A percentile compares a stretch with the other conserved stretches of the same genome.
Evolutionary conservation across 2,797 vertebrate genomes (phyloP).

Genomic region (Chrosomus eos): DNA sequence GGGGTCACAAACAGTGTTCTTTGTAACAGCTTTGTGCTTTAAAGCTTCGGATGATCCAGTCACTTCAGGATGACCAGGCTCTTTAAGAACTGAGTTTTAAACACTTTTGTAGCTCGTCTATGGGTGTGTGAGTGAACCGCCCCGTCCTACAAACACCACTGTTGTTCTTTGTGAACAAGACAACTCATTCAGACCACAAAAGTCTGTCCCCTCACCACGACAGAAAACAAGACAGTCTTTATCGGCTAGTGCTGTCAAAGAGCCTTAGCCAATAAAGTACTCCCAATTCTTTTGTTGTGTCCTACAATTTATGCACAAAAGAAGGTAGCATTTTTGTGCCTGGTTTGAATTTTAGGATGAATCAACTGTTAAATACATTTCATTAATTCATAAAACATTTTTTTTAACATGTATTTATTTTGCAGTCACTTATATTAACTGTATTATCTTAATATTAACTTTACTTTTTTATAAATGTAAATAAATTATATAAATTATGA

Average conservation of each 20-base stretch:
- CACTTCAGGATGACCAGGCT: slow-evolving; percentile 44
- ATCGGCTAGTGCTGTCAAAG: slow-evolving; percentile 26
- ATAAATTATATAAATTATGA: no score
- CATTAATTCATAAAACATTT: background rate
- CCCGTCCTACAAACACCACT: background rate
- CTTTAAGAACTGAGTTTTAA: slow-evolving; percentile 17
- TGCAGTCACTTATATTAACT: no score
- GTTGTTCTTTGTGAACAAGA: slow-evolving; percentile 43
- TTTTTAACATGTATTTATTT: background rate
- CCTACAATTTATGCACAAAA: background rate
- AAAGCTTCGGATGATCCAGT: slow-evolving; percentile 23
- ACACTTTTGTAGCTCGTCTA: slow-evolving; percentile 30
- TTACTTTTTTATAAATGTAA: background rate
- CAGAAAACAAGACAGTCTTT: slow-evolving; percentile 24
- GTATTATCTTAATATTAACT: background rate
- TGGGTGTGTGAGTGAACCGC: slow-evolving; percentile 29
- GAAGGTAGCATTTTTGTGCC: background rate
- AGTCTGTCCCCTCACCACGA: slow-evolving; percentile 2
- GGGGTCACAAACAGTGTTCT: slow-evolving; percentile 33
- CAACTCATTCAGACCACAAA: slow-evolving; percentile 40
- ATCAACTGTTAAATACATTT: background rate
- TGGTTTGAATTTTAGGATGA: background rate
- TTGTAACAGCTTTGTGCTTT: slow-evolving; percentile 43
- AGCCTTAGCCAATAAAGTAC: background rate
- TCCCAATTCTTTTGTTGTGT: background rate